phyloP scores from a whole-genome alignment of 2,113 vertebrate genomes.

The Monarcha castaneiventris region DNA sequence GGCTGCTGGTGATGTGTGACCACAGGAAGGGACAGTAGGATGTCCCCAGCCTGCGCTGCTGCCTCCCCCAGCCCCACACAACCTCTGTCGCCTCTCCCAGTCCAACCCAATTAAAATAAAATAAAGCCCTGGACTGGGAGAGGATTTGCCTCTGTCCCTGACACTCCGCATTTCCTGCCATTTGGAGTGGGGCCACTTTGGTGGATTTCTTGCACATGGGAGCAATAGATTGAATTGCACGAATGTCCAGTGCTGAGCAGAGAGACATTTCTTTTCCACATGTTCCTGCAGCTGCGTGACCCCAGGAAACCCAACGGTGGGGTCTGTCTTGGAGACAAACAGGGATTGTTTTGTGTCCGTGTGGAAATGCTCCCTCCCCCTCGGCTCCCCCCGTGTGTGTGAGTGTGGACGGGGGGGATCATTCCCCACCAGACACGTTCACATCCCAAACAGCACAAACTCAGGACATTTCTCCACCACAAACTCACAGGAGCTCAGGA shows the following conservation, averaged over 20 bases:
- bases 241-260: conserved; percentile 40
- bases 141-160: not conserved
- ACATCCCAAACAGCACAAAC: not conserved
- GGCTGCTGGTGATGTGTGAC: not conserved
- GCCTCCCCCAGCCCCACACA: rapidly evolving
- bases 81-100: rapidly evolving
- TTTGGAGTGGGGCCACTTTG: conserved; percentile 48
- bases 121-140: not conserved
- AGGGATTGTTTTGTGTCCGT: conserved; percentile 32
- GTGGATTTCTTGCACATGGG: conserved; percentile 63
- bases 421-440: not conserved
- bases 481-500: not conserved
- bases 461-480: not conserved
- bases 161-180: not conserved
- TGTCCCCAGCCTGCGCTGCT: not conserved
- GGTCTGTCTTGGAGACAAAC: conserved; percentile 66
- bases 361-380: conserved; percentile 1
- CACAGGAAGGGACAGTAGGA: not conserved
- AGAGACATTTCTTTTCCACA: conserved; percentile 70
- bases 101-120: not conserved
- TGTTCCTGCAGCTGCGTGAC: conserved; percentile 68
- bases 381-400: not conserved
- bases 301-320: conserved; percentile 67
- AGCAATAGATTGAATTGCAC: conserved; percentile 68
- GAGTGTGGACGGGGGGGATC: not conserved